Base-by-base conservation (phyloP, 2,797 vertebrate species). In the Pogonophryne albipinna region DNA sequence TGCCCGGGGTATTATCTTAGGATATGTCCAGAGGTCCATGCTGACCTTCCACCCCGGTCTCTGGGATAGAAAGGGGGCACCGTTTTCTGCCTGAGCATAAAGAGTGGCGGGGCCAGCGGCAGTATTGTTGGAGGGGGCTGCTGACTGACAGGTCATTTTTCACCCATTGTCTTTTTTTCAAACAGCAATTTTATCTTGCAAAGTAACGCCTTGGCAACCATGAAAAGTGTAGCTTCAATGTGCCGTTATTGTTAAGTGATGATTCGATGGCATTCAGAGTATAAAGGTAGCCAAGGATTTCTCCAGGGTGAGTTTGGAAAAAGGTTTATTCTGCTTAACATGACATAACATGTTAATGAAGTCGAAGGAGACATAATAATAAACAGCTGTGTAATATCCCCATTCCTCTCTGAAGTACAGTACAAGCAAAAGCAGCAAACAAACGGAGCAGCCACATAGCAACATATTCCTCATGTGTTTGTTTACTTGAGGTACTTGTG, bases 1-100 rank as follows among this genome's bases (percentile, higher is more conserved):
- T 88, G 92, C 91, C 90, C 73, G 10, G 84, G 89, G 87, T 80
- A 91, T 90, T 90, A 88, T 73, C 82, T 45, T 93, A 77, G 23
- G 92, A 82, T 73, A 93, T 93, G 95, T 96, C 96, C 96, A 96
- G 94, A 95, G 94, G 95, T 97, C 95, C 93, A 95, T 91, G 88
- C 92, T 95, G 95, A 96, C 95, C 95, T 85, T 86, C 95, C 83
- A 94, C 93, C 94, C 84, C 41, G 0, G 84, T 95, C 90, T 91
- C 91, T 86, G 82, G 92, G 91, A 94, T 95, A 95, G 90, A 92
- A 38, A 88, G 67, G 93, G 92, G 91, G 85, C 90, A 85, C 87
- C 88, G 93, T 86, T 91, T 92, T 70, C 85, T 89, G 94, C 94
- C 81, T 72, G 79, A 92, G 85, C 89, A 90, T 88, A 92, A 94